phyloP scores from a whole-genome alignment of 2,888 invertebrate genomes.

The Cephalotes varians region DNA sequence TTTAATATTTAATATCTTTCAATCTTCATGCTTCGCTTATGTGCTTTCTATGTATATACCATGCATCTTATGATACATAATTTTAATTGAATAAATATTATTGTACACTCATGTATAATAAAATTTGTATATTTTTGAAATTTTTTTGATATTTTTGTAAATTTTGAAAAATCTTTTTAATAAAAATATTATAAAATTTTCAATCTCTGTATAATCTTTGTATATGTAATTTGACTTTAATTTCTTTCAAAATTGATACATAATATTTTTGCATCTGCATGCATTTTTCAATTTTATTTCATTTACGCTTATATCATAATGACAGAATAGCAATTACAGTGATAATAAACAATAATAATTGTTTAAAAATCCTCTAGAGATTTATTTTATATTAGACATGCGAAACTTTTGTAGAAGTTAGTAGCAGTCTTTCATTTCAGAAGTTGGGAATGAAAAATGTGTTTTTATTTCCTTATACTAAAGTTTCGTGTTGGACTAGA shows the following conservation, averaged over 20 bases:
- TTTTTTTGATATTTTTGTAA: background rate
- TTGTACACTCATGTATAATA: background rate
- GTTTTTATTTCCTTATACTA: constrained; percentile 32
- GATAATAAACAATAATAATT: constrained; percentile 50
- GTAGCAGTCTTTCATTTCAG: constrained; percentile 46
- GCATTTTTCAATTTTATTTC: constrained; percentile 49
- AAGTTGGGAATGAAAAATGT: constrained; percentile 48
- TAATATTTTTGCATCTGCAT: constrained; percentile 44
- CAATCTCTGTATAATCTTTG: background rate
- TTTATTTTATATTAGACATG: constrained; percentile 43
- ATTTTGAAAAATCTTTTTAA: constrained; percentile 2
- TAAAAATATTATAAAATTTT: background rate
- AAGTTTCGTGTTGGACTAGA: constrained; percentile 27
- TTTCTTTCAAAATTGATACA: constrained; percentile 47
- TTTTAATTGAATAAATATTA: background rate
- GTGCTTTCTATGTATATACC: background rate
- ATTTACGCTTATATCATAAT: constrained; percentile 52
- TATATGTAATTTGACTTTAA: background rate
- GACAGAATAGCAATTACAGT: constrained; percentile 82
- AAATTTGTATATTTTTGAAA: constrained; percentile 11
- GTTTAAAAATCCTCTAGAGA: constrained; percentile 49
- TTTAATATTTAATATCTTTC: background rate
- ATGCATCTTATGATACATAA: background rate
- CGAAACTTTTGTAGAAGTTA: constrained; percentile 41
- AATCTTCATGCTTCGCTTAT: constrained; percentile 8